Base-by-base conservation (phyloP, 2,113 vertebrate genomes). In the Nycticorax nycticorax region DNA sequence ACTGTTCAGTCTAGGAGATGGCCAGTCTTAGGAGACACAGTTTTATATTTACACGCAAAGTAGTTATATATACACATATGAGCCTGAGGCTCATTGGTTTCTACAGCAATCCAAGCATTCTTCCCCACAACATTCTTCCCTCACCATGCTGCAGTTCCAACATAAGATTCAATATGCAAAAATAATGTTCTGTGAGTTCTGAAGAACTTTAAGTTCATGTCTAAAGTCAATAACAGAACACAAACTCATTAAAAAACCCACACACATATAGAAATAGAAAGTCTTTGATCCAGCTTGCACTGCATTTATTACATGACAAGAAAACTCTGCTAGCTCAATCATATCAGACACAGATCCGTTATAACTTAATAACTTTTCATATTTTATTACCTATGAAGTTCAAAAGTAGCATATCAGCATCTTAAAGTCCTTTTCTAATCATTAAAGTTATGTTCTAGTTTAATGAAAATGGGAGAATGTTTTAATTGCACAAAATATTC, bases 231-330 rank as follows among this genome's bases (percentile, higher is more conserved):
- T 47, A 91, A 71, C 13, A 57, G 37, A 79, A 13, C 30, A 62
- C 4, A 67, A 72, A 53, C 24, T 20, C 20, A 39, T 56, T 84
- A 37, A 56, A 35, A 47, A 21, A 10, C 24, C 50, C 47, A 19
- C 47, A 28, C 1, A 3, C 22, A 69, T 7, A 56, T 0, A 78
- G 39, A 43, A 59, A 69, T n/a, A n/a, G n/a, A n/a, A n/a, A n/a
- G 11, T n/a, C 72, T 59, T 68, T 15, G 23, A 79, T 82, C 12
- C 33, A 83, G 41, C 37, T 52, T 39, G 47, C 18, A 48, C n/a
- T 80, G 85, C 62, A 59, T 48, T 72, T 86, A 62, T 53, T 37
- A 48, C 3, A 35, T 47, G 22, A 33, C 7, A 27, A 73, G 12
- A 69, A 33, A 77, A 82, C 6, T 32, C 62, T 75, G 37, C 4